Conservation (phyloP, 2,797 vertebrate genomes). For the Chelon labrosus region DNA sequence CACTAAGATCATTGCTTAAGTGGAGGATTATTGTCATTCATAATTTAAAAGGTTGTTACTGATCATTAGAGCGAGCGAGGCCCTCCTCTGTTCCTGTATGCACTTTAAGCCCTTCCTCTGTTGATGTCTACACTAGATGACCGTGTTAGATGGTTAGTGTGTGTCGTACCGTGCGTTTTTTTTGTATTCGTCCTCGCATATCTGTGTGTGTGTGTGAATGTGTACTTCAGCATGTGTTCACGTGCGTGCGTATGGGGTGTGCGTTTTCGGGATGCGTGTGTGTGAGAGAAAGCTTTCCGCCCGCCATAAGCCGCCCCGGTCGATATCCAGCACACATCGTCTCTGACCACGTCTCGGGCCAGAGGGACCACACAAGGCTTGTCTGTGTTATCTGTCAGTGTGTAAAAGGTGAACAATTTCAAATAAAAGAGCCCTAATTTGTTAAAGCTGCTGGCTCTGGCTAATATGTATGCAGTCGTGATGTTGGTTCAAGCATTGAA, state of each 20-base stretch:
- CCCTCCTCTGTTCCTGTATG: slow-evolving; percentile 81
- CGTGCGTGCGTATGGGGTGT: slow-evolving; percentile 15
- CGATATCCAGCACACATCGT: slow-evolving; percentile 82
- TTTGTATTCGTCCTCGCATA: slow-evolving; percentile 64
- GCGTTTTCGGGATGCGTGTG: slow-evolving; percentile 15
- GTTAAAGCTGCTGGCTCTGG: slow-evolving; percentile 64
- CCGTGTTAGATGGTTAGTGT: slow-evolving; percentile 88
- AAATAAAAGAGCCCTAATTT: slow-evolving; percentile 89
- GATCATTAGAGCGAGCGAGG: slow-evolving; percentile 55
- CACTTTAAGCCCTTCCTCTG: slow-evolving; percentile 83
- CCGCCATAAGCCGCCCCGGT: slow-evolving; percentile 84
- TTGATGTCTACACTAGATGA: slow-evolving; percentile 88
- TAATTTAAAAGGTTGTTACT: slow-evolving; percentile 59
- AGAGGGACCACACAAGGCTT: slow-evolving; percentile 88
- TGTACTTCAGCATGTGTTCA: slow-evolving; percentile 24
- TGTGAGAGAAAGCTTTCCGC: slow-evolving; percentile 58
- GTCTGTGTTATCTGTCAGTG: slow-evolving; percentile 89
- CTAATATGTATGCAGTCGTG: not conserved
- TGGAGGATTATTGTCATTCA: slow-evolving; percentile 61
- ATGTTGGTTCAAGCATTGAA: too few relatives aligned
- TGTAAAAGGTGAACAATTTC: slow-evolving; percentile 87
- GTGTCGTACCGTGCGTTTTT: slow-evolving; percentile 82
- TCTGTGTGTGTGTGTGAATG: slow-evolving; percentile 30
- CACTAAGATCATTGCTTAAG: slow-evolving; percentile 68
- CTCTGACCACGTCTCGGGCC: slow-evolving; percentile 78